Percentiles rank a stretch among this genome's conserved stretches.
phyloP scores from a whole-genome alignment of 2,113 vertebrate species.

The Hirundichthys speculiger region DNA sequence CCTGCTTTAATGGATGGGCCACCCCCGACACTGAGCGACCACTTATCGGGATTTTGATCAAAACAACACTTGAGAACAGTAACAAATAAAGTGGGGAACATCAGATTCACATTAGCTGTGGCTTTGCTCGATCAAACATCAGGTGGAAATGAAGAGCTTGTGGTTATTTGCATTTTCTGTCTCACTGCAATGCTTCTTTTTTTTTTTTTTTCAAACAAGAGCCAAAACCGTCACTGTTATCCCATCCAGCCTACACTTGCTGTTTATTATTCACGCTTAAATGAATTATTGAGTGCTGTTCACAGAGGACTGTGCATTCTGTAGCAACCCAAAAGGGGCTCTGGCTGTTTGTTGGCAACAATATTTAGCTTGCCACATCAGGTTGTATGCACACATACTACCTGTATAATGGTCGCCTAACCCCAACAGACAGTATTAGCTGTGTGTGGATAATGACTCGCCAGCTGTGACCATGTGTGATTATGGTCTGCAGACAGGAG shows the following conservation, averaged over 20 bases:
- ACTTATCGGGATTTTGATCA: background rate
- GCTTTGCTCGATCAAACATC: conserved; percentile 18
- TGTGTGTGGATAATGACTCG: conserved; percentile 43
- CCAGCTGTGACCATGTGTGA: conserved; percentile 35
- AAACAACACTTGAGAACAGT: background rate
- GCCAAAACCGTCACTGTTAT: conserved; percentile 8
- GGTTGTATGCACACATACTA: conserved; percentile 31
- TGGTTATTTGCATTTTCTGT: conserved; percentile 23
- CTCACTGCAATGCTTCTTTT: no score
- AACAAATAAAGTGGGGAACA: background rate
- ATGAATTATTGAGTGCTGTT: conserved; percentile 62
- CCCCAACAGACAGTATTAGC: conserved; percentile 23
- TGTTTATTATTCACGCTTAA: conserved; percentile 48
- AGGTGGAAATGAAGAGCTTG: conserved; percentile 21
- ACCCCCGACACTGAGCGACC: background rate
- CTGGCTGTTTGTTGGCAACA: conserved; percentile 54
- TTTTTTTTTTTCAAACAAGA: background rate
- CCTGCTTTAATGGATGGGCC: background rate
- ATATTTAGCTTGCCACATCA: conserved; percentile 48
- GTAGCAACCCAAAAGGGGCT: conserved; percentile 18
- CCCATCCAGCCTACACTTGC: conserved; percentile 5
- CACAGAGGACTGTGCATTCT: conserved; percentile 24
- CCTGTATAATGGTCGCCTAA: conserved; percentile 42
- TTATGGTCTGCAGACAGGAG: conserved; percentile 39
- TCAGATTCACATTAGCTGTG: background rate